These are phyloP conservation scores for Zhuqinia jingwanae DNA, from an alignment of 2,888 invertebrate genomes.

Conservation along the genomic window DNA sequence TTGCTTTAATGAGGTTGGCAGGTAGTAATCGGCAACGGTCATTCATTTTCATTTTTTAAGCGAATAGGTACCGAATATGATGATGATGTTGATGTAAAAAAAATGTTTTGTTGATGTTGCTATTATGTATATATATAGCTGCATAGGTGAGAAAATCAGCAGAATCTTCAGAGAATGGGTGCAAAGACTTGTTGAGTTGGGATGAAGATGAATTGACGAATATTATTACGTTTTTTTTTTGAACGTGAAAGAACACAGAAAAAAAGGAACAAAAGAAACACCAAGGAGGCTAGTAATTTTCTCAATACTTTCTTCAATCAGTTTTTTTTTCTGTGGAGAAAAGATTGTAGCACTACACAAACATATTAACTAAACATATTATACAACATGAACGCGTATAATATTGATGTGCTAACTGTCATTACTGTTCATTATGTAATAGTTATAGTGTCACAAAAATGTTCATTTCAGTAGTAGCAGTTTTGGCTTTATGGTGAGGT, in stretches of 20 bases:
- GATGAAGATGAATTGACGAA: neutral
- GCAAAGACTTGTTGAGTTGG: neutral
- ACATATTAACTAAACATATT: neutral
- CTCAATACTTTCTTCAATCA: conserved; percentile 41
- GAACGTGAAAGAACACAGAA: neutral
- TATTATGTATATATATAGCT: no score
- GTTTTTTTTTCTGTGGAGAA: neutral
- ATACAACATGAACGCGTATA: no score
- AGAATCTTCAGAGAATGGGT: conserved; percentile 9
- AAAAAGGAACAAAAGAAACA: conserved; percentile 27
- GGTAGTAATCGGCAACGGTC: conserved; percentile 52
- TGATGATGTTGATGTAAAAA: neutral
- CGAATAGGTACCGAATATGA: neutral
- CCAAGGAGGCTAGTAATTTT: conserved; percentile 12
- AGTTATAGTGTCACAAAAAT: conserved; percentile 18
- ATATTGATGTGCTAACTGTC: neutral
- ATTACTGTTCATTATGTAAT: conserved; percentile 36
- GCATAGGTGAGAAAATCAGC: conserved; percentile 22
- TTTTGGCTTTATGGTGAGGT: no score
- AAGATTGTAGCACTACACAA: neutral
- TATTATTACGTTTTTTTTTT: conserved; percentile 16
- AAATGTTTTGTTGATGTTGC: neutral
- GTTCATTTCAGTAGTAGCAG: neutral
- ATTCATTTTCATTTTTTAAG: conserved; percentile 27
- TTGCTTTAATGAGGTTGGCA: conserved; percentile 51